Base-by-base conservation (phyloP, 2,797 vertebrate genomes). In the Falco biarmicus region DNA sequence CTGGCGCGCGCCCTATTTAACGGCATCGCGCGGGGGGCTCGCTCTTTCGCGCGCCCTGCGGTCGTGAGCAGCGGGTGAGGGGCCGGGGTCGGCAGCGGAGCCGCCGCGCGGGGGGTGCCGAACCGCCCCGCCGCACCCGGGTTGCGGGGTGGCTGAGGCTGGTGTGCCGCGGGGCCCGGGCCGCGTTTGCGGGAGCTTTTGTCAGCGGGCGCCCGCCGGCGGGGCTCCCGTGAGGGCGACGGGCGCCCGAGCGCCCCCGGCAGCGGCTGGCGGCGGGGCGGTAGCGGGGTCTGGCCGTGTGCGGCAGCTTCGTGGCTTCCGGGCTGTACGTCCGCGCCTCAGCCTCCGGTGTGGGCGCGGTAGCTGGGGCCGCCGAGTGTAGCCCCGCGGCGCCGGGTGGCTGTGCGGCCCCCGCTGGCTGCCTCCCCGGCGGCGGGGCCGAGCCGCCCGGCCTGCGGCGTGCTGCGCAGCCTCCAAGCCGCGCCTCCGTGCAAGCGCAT, bases 1-100 rank as follows among this genome's bases (percentile, higher is more conserved):
- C 84, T 20, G 32, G 19, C 24, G 39, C 50, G 34, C 53, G 29
- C 48, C 7, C 0, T 59, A 45, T 73, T 73, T 81, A 54, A 8
- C 0, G 39, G 21, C 24, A 10, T 37, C 21, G 1, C 9, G 48
- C 13, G 0, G 0, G 0, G 0, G 0, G n/a, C n/a, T 1, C 1
- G 0, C 0, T 2, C 17, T 0, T 81, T 77, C 3, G 0, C 10
- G 45, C 5, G 31, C 22, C 18, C 22, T 1, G 68, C 37, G 34
- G 66, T 32, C 8, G 1, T 2, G 22, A 5, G 18, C 18, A 15
- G 51, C 1, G 0, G 2, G 9, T 0, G 24, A 51, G 50, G 12
- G 50, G 12, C 1, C 5, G 12, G 34, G 28, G 2, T 5, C 15
- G 1, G 15, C 1, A 0, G 1, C 0, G 0, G 24, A 53, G 61